Conservation (phyloP, 2,113 vertebrate genomes). For the Pygoscelis adeliae region DNA sequence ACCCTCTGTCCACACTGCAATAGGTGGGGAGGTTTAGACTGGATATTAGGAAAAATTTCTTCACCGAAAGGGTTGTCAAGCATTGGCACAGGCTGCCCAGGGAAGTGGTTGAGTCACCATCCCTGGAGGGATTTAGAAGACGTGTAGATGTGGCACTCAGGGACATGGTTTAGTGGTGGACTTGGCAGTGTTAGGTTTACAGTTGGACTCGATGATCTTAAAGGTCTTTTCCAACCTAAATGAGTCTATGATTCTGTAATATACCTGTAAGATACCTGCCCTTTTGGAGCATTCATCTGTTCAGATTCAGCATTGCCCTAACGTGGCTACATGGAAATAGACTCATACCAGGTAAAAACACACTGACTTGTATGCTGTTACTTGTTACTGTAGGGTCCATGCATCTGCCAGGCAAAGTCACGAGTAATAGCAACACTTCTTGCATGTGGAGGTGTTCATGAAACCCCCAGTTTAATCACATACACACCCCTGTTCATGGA, state of each 20-base stretch:
- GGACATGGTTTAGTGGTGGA: background rate
- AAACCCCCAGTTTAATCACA: background rate
- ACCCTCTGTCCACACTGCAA: background rate
- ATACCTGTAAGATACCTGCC: background rate
- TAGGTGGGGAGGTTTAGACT: background rate
- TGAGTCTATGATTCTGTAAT: background rate
- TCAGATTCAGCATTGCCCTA: background rate
- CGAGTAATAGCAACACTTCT: background rate
- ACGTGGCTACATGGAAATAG: background rate
- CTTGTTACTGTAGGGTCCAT: background rate
- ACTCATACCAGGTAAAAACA: background rate
- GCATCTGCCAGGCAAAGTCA: background rate
- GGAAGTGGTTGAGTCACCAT: background rate
- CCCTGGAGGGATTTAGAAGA: background rate
- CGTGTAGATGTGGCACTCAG: background rate
- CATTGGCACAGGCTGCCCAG: background rate
- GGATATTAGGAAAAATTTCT: background rate
- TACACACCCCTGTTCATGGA: rapidly evolving
- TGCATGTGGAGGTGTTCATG: background rate
- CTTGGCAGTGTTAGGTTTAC: background rate
- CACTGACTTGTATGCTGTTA: background rate
- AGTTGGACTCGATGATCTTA: background rate
- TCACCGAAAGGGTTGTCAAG: background rate
- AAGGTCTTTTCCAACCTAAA: background rate
- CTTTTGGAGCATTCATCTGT: background rate